phyloP scores from a whole-genome alignment of 2,797 vertebrate genomes.

The Crax fasciolata region DNA sequence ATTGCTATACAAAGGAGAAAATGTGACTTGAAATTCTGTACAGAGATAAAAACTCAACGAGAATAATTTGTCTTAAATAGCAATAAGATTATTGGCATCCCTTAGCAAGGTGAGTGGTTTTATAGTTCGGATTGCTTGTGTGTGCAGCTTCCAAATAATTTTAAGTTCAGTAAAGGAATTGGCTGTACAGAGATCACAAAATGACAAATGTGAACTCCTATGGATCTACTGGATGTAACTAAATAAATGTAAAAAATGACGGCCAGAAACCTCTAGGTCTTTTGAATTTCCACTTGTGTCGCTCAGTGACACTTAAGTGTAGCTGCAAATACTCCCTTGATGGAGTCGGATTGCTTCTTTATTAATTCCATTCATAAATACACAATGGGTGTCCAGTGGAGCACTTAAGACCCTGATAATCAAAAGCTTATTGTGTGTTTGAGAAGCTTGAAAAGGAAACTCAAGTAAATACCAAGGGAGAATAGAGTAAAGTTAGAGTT shows the following conservation, averaged over 20 bases:
- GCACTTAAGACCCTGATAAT: conserved; percentile 79
- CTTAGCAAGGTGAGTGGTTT: not conserved
- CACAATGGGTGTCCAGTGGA: conserved; percentile 74
- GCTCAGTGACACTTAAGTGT: conserved; percentile 51
- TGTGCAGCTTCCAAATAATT: not conserved
- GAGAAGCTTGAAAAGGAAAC: conserved; percentile 81
- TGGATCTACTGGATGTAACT: conserved; percentile 52
- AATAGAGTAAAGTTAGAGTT: conserved; percentile 76
- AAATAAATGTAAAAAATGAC: conserved; percentile 70
- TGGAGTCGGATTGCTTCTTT: conserved; percentile 81
- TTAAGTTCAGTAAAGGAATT: not conserved
- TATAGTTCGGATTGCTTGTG: not conserved
- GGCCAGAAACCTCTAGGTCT: not conserved
- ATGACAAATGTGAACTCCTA: conserved; percentile 5
- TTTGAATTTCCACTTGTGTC: conserved; percentile 64
- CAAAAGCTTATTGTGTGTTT: conserved; percentile 84
- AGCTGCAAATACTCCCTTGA: conserved; percentile 73
- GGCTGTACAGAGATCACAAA: conserved; percentile 5
- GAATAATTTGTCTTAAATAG: not conserved
- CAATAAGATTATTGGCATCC: not conserved
- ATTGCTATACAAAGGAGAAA: not conserved
- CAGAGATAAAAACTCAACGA: not conserved
- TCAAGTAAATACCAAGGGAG: conserved; percentile 80
- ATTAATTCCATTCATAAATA: conserved; percentile 83
- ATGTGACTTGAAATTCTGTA: not conserved